Evolutionary conservation across 2,888 invertebrate species (phyloP), one percentile per base, ranked within the genome.

Genomic region (Apocheima hispidaria): DNA sequence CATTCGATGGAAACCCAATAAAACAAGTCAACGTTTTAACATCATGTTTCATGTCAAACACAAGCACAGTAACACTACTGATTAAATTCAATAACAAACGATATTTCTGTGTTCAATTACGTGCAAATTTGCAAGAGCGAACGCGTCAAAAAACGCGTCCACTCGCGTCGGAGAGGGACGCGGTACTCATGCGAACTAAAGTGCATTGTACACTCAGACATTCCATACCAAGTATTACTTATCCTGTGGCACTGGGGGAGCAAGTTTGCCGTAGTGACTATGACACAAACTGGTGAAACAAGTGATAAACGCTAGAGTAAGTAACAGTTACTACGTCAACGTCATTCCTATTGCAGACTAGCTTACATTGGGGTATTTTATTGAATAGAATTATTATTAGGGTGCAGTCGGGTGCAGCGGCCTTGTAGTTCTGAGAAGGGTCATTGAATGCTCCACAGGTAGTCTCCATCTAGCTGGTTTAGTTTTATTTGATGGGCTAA

Each of bases 361-460:
- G 7, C 23, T n/a, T 38, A 38, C 18, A 12, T 9, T 18, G 28
- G 51, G 38, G 40, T 57, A 53, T 60, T 28, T 36, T 33, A 48
- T 48, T 58, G 41, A 33, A 38, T 53, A 20, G 36, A 41, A 49
- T 60, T 41, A 49, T 54, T 60, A 60, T 43, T 48, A 28, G 59
- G 52, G 59, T 43, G 30, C 33, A 26, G 26, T 48, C 33, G 36
- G 36, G 50, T 50, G 51, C 51, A 40, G 40, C 36, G 60, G 48
- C 54, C 54, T 60, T 60, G 54, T 23, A 7, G 18, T 60, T 60
- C 60, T 50, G 48, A 43, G 60, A 60, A 60, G 60, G 60, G 60
- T 60, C 60, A 54, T 60, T 43, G 54, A 54, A 49, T 41, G 60
- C 35, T 28, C 49, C 50, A 43, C 60, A 60, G 60, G 60, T 60